Conservation (phyloP, 2,113 vertebrate species). For the Otis tarda region DNA sequence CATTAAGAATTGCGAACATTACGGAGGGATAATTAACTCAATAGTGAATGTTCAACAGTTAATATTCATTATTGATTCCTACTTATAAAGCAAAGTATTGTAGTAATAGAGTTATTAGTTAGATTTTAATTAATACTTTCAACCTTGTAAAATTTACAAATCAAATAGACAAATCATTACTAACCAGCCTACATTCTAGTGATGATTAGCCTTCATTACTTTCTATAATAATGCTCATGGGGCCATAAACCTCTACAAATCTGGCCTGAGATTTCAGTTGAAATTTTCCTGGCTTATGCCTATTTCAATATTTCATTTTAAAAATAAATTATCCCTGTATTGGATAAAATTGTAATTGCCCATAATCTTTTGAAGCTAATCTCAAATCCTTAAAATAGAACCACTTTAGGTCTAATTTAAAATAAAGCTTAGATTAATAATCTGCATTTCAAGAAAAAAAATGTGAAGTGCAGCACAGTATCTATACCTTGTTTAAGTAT, state of each 20-base stretch:
- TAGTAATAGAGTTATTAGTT: slow-evolving; percentile 60
- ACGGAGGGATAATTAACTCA: slow-evolving; percentile 22
- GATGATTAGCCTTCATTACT: slow-evolving; percentile 43
- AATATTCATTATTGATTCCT: slow-evolving; percentile 55
- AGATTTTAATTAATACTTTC: slow-evolving; percentile 65
- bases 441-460: slow-evolving; percentile 32
- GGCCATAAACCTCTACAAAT: slow-evolving; percentile 8
- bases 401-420: slow-evolving; percentile 48
- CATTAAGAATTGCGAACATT: slow-evolving; percentile 17
- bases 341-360: slow-evolving; percentile 47
- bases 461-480: background rate
- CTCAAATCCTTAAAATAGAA: slow-evolving; percentile 58
- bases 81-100: slow-evolving; percentile 49
- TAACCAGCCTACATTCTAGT: slow-evolving; percentile 28
- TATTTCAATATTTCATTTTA: slow-evolving; percentile 31
- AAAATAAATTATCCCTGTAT: slow-evolving; percentile 40
- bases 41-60: background rate
- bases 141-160: slow-evolving; percentile 56
- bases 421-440: slow-evolving; percentile 37
- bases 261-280: slow-evolving; percentile 50
- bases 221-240: slow-evolving; percentile 27
- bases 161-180: slow-evolving; percentile 47
- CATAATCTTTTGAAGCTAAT: slow-evolving; percentile 45
- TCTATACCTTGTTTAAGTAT: background rate
- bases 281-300: background rate